These are phyloP conservation scores for Struthidea cinerea DNA, from an alignment of 2,113 vertebrate species.

Conservation along the genomic window DNA sequence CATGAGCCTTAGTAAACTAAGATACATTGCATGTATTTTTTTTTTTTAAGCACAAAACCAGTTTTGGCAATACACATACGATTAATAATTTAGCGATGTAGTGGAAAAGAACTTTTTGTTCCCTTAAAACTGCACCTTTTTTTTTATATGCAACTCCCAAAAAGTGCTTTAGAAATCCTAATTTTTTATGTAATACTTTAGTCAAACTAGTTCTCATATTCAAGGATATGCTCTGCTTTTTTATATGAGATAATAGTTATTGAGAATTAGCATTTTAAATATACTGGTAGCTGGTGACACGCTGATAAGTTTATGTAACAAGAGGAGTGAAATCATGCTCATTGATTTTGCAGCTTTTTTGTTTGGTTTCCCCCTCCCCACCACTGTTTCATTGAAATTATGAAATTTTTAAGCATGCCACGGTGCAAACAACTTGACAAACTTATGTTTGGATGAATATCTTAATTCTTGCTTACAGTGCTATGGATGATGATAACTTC, in stretches of 20 bases:
- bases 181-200: neutral
- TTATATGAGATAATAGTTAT: neutral
- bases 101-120: neutral
- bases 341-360: neutral
- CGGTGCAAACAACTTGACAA: neutral
- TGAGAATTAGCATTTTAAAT: conserved; percentile 10
- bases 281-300: neutral
- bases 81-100: neutral
- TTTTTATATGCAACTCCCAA: neutral
- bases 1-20: neutral
- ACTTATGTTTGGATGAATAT: neutral
- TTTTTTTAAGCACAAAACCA: neutral
- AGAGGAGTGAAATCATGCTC: neutral
- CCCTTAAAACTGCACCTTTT: neutral
- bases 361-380: neutral
- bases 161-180: neutral
- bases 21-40: neutral
- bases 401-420: neutral
- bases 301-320: neutral
- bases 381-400: neutral
- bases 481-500: neutral
- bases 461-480: neutral
- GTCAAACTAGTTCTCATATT: neutral
- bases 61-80: neutral
- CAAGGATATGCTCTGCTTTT: neutral